Percentiles rank a stretch among this genome's conserved stretches.
phyloP scores from a whole-genome alignment of 2,113 vertebrate species.

The Excalfactoria chinensis region DNA sequence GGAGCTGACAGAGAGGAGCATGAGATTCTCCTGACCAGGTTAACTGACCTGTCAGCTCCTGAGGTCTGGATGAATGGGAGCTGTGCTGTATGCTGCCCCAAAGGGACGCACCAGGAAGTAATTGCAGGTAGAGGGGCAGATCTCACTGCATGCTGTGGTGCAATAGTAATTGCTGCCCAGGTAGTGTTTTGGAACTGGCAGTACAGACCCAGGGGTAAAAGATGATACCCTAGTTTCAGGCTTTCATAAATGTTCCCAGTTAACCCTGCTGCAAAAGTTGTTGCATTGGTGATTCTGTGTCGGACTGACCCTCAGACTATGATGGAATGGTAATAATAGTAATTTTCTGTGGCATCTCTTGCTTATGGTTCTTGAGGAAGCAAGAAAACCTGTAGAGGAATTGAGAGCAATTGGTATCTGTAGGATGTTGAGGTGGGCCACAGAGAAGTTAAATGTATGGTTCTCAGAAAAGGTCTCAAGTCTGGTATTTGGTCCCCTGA shows the following conservation, averaged over 20 bases:
- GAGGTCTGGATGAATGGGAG: accelerated
- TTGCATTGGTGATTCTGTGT: background rate
- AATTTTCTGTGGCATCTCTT: background rate
- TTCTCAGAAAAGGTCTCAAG: background rate
- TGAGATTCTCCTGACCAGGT: accelerated
- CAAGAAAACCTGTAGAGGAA: background rate
- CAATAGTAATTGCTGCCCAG: background rate
- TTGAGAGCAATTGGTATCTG: background rate
- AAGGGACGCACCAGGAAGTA: background rate
- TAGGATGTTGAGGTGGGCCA: accelerated
- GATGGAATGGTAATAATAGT: background rate
- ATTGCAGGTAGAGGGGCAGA: background rate
- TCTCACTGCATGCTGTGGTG: accelerated
- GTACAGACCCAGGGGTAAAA: background rate
- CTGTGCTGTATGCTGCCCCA: background rate
- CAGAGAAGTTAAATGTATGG: background rate
- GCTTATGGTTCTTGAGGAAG: background rate
- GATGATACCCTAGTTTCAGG: background rate
- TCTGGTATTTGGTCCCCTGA: accelerated
- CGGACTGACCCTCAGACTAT: background rate
- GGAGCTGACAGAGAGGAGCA: background rate
- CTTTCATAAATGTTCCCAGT: accelerated
- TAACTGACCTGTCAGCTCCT: no score
- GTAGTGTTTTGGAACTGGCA: no score
- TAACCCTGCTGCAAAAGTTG: background rate